Evolutionary conservation across 1,140 invertebrate genomes (phyloP), one percentile per base, ranked within the genome.

Genomic region (Atopsyche davidsoni): DNA sequence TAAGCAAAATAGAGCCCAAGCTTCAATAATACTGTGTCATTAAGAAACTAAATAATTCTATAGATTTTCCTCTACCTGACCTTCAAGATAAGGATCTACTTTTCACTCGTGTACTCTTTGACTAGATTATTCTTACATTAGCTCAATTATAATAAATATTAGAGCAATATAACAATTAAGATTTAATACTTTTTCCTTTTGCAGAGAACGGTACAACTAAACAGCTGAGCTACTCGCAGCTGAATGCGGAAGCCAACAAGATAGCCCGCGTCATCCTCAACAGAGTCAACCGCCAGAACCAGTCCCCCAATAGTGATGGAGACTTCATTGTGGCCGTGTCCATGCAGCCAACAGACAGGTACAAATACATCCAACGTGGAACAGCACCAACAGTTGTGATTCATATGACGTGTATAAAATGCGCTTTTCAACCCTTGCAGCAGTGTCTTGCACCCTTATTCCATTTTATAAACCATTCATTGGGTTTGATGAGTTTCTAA

Each of bases 291-390:
- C 23, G 44, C 3, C 36, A 48, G 4, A 18, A 63, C 19, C 56
- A 69, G 18, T 23, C 54, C 4, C 60, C 67, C 1, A 86, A 86
- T 59, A 59, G 59, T 1, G 82, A 86, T 61, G 78, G 79, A 0
- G 81, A 85, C 56, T 79, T 70, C 47, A 73, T 89, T 2, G 72
- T 91, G 0, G 85, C 81, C 1, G 83, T 92, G 0, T 86, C 81
- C 60, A 79, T 92, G 75, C 77, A 80, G 46, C 86, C 88, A 0
- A 79, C 81, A 9, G 80, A 87, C 57, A 75, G 66, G 71, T 73
- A 49, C n/a, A n/a, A n/a, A n/a, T n/a, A n/a, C n/a, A n/a, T n/a
- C n/a, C n/a, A n/a, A n/a, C n/a, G n/a, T n/a, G n/a, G n/a, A n/a
- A n/a, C n/a, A n/a, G n/a, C n/a, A n/a, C n/a, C n/a, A n/a, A n/a